Evolutionary conservation across 2,797 vertebrate species (phyloP).

Genomic region (Selene dorsalis): DNA sequence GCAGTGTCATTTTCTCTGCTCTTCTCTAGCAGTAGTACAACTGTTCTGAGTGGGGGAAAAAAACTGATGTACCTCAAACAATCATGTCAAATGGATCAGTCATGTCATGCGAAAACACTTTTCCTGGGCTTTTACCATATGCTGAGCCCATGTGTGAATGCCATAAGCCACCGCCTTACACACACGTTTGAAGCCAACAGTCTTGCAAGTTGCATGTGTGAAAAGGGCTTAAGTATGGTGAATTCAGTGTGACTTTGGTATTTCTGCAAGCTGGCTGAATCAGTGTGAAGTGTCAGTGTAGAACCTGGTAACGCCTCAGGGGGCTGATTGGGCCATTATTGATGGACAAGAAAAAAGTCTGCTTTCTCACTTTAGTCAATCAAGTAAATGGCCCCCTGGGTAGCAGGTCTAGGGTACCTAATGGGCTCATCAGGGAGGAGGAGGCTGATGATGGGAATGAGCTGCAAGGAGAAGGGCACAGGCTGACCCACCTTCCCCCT

Average conservation of each 20-base stretch:
- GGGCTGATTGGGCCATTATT: slow-evolving; percentile 84
- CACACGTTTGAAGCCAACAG: slow-evolving; percentile 11
- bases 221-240: slow-evolving; percentile 31
- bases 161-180: neutral
- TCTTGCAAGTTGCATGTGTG: slow-evolving; percentile 10
- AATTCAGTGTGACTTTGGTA: slow-evolving; percentile 46
- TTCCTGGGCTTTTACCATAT: neutral
- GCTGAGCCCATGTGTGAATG: neutral
- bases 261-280: slow-evolving; percentile 60
- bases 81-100: slow-evolving; percentile 4
- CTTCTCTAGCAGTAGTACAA: neutral
- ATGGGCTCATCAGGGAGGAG: slow-evolving; percentile 81
- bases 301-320: slow-evolving; percentile 66
- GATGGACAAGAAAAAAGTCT: slow-evolving; percentile 79
- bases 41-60: neutral
- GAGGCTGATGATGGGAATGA: slow-evolving; percentile 69
- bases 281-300: slow-evolving; percentile 67
- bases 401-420: slow-evolving; percentile 78
- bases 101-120: slow-evolving; percentile 17
- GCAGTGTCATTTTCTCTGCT: neutral
- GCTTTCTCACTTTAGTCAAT: slow-evolving; percentile 84
- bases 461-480: slow-evolving; percentile 45
- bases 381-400: slow-evolving; percentile 82
- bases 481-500: slow-evolving; percentile 53
- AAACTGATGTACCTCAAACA: neutral